Evolutionary conservation across 1,140 invertebrate species (phyloP), one percentile per base, ranked within the genome.

Genomic region (Drosophila santomea): DNA sequence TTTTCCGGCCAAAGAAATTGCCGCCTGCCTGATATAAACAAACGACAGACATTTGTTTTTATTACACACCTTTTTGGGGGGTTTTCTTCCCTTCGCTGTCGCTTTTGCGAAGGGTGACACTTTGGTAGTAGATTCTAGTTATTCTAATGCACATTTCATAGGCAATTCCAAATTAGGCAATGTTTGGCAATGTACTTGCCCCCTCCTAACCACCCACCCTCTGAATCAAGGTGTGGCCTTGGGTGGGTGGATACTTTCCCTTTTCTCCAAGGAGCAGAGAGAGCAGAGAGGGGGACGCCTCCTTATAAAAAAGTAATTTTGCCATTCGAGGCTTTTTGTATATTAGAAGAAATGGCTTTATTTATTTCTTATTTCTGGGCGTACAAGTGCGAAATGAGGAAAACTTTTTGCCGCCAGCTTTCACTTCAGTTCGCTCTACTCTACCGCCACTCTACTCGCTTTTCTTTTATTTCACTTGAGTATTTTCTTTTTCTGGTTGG

Each of bases 31-130:
- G 90, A 91, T 91, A 91, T 89, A 91, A 91, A 91, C 90, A 92
- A 91, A 91, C 90, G 90, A 91, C 91, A 75, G 80, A 91, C 90
- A 91, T 91, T 91, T 91, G 84, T 91, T 91, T 91, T 91, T 91
- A 91, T 91, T 91, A 91, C 67, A 88, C 90, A 91, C 89, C 90
- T 91, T 91, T 91, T 78, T 50, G 36, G 54, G 48, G 51, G 50
- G 28, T 36, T 57, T 11, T 35, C 20, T 20, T 23, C 17, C 11
- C n/a, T 17, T 43, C 7, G n/a, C 12, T 78, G 59, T 64, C 64
- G 36, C 12, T 74, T 62, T 64, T 68, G 36, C 17, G 17, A 39
- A 25, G 64, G 52, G 25, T 36, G 47, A 45, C 62, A 50, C 54
- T 62, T 54, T 23, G 72, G 74, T 89, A 80, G 82, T 90, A 88